Base-by-base conservation (phyloP, 2,888 invertebrate species). In the Unio delphinus region DNA sequence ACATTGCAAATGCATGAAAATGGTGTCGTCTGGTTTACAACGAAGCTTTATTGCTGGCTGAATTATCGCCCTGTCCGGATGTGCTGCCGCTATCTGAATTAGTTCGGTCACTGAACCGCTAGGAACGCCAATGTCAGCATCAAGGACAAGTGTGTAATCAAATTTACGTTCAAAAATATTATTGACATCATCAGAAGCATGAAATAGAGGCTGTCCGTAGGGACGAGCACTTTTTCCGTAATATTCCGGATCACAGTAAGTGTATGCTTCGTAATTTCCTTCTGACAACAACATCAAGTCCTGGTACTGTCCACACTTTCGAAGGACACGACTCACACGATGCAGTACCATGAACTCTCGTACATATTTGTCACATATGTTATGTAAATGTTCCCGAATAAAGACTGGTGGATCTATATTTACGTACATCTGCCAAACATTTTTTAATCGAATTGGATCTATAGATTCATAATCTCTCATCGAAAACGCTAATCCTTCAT, bases 301-400 rank as follows among this genome's bases (percentile, higher is more conserved):
- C 70, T 87, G 87, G 69, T 87, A 87, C 65, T 87, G 87, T 0
- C 85, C 86, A 73, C 87, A 87, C 72, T 86, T 87, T 34, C 83
- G 70, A 11, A 87, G 70, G 0, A 86, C 85, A 11, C 84, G 74
- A 57, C 83, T 84, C 8, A 83, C 83, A 18, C 86, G 75, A 60
- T 87, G 87, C 11, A 87, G 76, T 20, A 84, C 83, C 77, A 77
- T 87, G 69, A 86, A 87, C 66, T 87, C 85, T 17, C 80, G 76
- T 1, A 83, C 82, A 62, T 82, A 84, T 60, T 80, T 68, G 60
- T 85, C 82, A 73, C 83, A 85, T 18, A 86, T 80, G 23, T 81
- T 76, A 70, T 85, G 82, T 45, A 86, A 74, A 70, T 84, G 82
- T n/a, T 85, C 81, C n/a, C 72, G 69, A 15, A 83, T 75, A 64